A percentile compares a stretch with the other conserved stretches of the same genome.
These are phyloP conservation scores for Heliconius erato DNA, from an alignment of 2,888 invertebrate genomes.

Conservation along the genomic window DNA sequence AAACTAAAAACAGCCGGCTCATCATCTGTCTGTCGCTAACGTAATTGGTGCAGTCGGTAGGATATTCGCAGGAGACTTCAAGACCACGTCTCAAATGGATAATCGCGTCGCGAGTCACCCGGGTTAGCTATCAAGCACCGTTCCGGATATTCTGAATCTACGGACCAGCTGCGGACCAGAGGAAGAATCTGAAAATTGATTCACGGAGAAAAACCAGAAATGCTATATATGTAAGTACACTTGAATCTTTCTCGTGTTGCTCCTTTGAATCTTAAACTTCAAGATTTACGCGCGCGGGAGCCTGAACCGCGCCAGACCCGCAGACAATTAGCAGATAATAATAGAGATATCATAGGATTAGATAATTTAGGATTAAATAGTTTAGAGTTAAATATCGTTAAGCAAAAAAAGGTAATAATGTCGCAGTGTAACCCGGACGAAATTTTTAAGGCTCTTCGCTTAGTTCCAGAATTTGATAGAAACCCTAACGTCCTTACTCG, in stretches of 20 bases:
- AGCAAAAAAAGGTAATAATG: not conserved
- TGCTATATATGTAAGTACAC: not conserved
- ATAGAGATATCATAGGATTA: slow-evolving; percentile 25
- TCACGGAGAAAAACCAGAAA: slow-evolving; percentile 6
- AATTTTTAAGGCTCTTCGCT: slow-evolving; percentile 66
- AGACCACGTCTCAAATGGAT: slow-evolving; percentile 10
- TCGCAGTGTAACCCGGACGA: slow-evolving; percentile 1
- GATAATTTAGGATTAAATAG: slow-evolving; percentile 26
- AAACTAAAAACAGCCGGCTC: no score
- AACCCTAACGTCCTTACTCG: slow-evolving; percentile 50
- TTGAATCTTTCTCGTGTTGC: slow-evolving; percentile 21
- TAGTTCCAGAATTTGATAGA: no score
- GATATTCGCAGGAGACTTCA: slow-evolving; percentile 12
- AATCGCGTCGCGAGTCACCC: slow-evolving; percentile 27
- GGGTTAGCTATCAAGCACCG: slow-evolving; percentile 21
- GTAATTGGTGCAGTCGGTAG: slow-evolving; percentile 8
- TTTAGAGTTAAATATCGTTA: no score
- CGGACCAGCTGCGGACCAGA: slow-evolving; percentile 24
- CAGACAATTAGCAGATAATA: slow-evolving; percentile 12
- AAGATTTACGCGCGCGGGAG: slow-evolving; percentile 21
- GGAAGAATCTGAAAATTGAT: slow-evolving; percentile 23
- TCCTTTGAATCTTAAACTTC: slow-evolving; percentile 22
- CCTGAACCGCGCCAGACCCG: slow-evolving; percentile 15
- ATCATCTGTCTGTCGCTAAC: not conserved
- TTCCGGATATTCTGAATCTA: slow-evolving; percentile 25